Base-by-base conservation (phyloP, 2,797 vertebrate species). In the Acrossocheilus wenchowensis region DNA sequence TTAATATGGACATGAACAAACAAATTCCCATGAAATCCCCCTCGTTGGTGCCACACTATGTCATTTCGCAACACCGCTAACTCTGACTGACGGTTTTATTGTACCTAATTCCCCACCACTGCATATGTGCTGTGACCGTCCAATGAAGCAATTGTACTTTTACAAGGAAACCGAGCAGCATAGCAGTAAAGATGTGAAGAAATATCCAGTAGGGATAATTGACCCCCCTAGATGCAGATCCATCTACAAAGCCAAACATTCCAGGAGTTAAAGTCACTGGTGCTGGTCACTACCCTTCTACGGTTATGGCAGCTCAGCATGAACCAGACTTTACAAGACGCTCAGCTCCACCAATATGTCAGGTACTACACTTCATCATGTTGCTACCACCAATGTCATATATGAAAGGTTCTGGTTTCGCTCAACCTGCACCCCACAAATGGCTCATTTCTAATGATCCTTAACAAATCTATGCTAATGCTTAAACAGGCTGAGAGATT, bases 271-370 rank as follows among this genome's bases (percentile, higher is more conserved):
- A 92, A 90, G 83, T 86, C 86, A 62, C 69, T 82, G 87, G 85
- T 90, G 89, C 77, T 90, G 88, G 88, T 92, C 89, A 80, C 77
- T 52, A 75, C 78, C 21, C 82, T 87, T 85, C 88, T 89, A 88
- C 88, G 78, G 80, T 86, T 90, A 87, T 78, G 75, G 77, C 83
- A 89, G 57, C 88, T 7, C 90, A 89, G 90, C 66, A 78, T 82
- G 92, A 82, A 81, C 26, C 17, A 86, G 86, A 60, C 50, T 94
- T 94, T 94, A 94, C 87, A 89, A 90, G 92, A 91, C 74, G 74
- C 88, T 91, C 83, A 91, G 91, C 75, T 71, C 23, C 26, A 83
- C 50, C 62, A 82, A 52, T 36, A 81, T 45, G 62, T 43, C 79
- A 73, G 45, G 50, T 43, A 50, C 45, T 82, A 69, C 45, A 52